Conservation (phyloP, 2,113 vertebrate genomes). For the Myrmecobius fasciatus region DNA sequence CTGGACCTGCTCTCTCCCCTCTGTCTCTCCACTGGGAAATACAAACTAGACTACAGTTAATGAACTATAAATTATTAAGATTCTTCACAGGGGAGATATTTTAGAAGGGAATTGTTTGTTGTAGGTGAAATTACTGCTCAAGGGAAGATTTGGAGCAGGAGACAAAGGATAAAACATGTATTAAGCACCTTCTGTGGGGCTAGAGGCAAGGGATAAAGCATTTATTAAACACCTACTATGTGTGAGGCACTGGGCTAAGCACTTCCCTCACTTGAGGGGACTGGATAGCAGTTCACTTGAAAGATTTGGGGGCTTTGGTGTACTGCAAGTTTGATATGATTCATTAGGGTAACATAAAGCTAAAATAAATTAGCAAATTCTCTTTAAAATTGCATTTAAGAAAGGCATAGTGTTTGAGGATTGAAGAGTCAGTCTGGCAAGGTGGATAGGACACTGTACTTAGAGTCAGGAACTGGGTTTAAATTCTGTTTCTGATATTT, state of each 20-base stretch:
- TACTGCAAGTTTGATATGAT: neutral
- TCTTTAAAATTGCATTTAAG: neutral
- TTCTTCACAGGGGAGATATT: neutral
- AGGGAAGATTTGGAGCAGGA: neutral
- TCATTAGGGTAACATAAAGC: neutral
- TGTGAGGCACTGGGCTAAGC: neutral
- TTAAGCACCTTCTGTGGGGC: too few species aligned
- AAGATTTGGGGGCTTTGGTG: neutral
- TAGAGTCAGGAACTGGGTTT: neutral
- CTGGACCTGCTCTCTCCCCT: neutral
- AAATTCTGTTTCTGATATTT: neutral
- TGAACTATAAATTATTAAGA: neutral
- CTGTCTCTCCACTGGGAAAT: neutral
- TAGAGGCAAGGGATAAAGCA: neutral
- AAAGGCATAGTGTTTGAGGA: neutral
- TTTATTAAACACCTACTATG: neutral
- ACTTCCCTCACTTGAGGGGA: neutral
- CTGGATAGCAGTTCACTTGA: neutral
- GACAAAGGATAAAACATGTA: too few species aligned
- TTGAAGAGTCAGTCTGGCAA: neutral
- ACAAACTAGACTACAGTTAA: neutral
- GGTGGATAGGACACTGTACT: too few species aligned
- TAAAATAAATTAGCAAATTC: neutral
- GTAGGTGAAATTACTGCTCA: neutral
- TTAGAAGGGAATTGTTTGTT: neutral